Evolutionary conservation across 2,113 vertebrate genomes (phyloP), one percentile per base, ranked within the genome.

Genomic region (Actenoides hombroni): DNA sequence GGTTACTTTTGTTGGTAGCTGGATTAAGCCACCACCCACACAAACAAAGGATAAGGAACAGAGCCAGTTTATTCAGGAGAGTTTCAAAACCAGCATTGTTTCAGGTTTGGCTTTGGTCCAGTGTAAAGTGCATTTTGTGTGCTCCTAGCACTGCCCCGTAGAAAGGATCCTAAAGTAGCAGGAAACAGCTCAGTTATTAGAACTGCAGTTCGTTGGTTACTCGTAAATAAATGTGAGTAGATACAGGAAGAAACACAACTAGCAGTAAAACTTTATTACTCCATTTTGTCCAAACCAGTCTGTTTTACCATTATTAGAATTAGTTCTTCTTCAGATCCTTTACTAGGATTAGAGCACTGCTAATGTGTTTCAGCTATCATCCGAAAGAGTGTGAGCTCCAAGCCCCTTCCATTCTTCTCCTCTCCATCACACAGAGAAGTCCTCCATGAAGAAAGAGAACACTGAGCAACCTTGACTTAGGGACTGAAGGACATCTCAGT

Each of bases 31-130:
- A 91, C 90, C 82, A 74, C 92, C 90, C 83, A 73, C 78, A 48
- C 75, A 54, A 91, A 95, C 89, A 97, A 95, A 95, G 67, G 57
- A 7, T 40, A 33, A 73, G 75, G 90, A 91, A 65, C 59, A 59
- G 37, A 54, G 93, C 82, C 92, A 85, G 49, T 88, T 93, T 86
- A 40, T 76, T 83, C 70, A 57, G 84, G 81, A 88, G 64, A 33
- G 33, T 82, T 83, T 92, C 40, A 85, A 49, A 83, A 24, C 46
- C 65, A 3, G 48, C 51, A 93, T 94, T 97, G 95, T 96, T 95
- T 91, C 1, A 3, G 37, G 39, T 74, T 90, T 94, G 93, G 92
- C 82, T 23, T 70, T 59, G 60, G 49, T 63, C 83, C 93, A 63
- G 25, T 0, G 8, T 57, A 49, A 94, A 92, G 90, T 63, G 57